Base-by-base conservation (phyloP, 1,140 invertebrate species). In the Olivierus martensii region DNA sequence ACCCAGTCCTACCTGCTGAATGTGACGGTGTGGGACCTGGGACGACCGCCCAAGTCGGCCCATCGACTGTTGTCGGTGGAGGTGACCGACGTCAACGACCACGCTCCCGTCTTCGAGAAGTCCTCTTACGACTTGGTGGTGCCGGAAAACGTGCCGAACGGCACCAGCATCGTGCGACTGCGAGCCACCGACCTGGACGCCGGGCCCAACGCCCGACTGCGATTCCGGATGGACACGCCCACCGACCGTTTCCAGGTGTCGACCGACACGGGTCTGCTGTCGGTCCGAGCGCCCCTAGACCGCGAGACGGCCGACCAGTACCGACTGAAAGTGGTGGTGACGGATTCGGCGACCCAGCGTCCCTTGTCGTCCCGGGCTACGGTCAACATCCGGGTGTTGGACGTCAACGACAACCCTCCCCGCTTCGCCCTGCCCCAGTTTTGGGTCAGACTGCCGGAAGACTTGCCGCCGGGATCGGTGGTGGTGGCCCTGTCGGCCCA, bases 401-500 rank as follows among this genome's bases (percentile, higher is more conserved):
- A 95, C 65, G 81, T 91, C 28, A 96, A 95, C 65, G 91, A 95
- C 69, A 89, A 91, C 63, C 75, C 83, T 0, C 91, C 91, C 0
- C 75, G 71, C 35, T 95, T 95, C 60, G 60, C 65, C 17, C 53
- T 66, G 17, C 61, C 64, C 14, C 53, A 53, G 39, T 89, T 89
- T 64, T 63, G 65, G 22, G 84, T 90, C 3, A 86, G 87, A 65
- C 79, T 92, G 1, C 77, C 87, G 0, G 92, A 96, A 69, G 92
- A 96, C 67, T 76, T 94, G 34, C 91, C 91, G 0, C 69, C 80
- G 1, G 90, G 88, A 49, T 82, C 83, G 36, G 80, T 92, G 0
- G 79, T 94, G 0, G 87, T 85, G 1, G 78, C 84, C 0, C 74
- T 93, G 11, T 82, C 81, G 43, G 92, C 92, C 0, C 80, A 78